phyloP scores from a whole-genome alignment of 2,797 vertebrate genomes.

The Nasua narica region DNA sequence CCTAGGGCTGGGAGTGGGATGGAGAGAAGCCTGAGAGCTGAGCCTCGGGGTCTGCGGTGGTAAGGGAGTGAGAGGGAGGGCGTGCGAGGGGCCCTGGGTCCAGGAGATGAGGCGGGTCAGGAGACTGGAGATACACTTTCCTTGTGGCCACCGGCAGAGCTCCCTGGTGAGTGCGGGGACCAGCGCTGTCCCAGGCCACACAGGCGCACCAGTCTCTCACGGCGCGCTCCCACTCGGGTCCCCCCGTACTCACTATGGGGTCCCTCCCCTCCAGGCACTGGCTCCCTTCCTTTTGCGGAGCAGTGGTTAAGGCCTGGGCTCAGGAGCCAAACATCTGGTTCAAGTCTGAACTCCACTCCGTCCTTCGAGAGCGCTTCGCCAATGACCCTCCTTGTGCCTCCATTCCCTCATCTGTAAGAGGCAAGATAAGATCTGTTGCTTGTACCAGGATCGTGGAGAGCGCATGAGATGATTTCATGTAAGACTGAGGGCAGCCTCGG shows the following conservation, averaged over 20 bases:
- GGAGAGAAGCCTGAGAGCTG: neutral
- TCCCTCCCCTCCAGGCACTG: fast-evolving
- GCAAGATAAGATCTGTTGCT: neutral
- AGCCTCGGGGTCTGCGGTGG: neutral
- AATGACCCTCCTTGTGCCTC: neutral
- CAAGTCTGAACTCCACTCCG: neutral
- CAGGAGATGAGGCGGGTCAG: too few species aligned
- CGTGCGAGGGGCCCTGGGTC: too few species aligned
- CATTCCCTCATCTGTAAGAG: neutral
- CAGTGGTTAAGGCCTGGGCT: neutral
- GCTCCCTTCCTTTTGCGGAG: neutral
- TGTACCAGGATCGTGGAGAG: neutral
- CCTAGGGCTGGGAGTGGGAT: neutral
- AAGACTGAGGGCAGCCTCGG: fast-evolving
- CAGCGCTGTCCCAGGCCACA: fast-evolving
- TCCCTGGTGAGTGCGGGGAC: fast-evolving
- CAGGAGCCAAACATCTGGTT: neutral
- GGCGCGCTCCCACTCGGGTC: fast-evolving
- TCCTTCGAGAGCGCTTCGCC: neutral
- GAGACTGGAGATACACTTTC: fast-evolving
- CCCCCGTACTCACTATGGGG: neutral
- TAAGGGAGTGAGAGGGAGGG: too few species aligned
- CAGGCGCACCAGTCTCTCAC: neutral
- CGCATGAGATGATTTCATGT: fast-evolving
- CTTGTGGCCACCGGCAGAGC: neutral